Conservation (phyloP, 2,888 invertebrate species). For the Drosophila greeni region DNA sequence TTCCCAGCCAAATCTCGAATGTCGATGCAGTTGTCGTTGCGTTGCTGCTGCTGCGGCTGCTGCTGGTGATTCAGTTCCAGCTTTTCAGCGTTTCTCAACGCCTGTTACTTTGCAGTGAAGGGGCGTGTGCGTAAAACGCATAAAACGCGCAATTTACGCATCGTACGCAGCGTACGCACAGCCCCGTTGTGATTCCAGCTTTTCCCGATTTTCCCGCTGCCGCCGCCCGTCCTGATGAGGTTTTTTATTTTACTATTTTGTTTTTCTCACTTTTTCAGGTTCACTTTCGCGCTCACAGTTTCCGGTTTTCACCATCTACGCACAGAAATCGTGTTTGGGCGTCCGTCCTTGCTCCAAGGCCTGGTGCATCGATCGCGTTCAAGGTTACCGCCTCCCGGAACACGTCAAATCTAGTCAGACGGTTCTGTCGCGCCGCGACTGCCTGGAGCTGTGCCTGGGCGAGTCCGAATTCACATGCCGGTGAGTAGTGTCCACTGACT, state of each 20-base stretch:
- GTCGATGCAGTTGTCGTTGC: slow-evolving; percentile 50
- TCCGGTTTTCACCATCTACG: slow-evolving; percentile 97
- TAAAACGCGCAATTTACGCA: slow-evolving; percentile 50
- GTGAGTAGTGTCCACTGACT: slow-evolving; percentile 82
- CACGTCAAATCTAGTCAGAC: slow-evolving; percentile 88
- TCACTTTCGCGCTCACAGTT: slow-evolving; percentile 95
- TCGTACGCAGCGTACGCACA: slow-evolving; percentile 47
- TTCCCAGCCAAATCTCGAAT: slow-evolving; percentile 46
- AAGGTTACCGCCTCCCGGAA: slow-evolving; percentile 90
- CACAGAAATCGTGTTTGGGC: slow-evolving; percentile 94
- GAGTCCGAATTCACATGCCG: slow-evolving; percentile 96
- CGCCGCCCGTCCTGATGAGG: slow-evolving; percentile 16
- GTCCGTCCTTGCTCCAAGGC: slow-evolving; percentile 93
- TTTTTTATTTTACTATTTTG: slow-evolving; percentile 11
- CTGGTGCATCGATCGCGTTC: slow-evolving; percentile 96
- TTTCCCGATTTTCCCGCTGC: slow-evolving; percentile 30
- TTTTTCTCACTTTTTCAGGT: slow-evolving; percentile 81
- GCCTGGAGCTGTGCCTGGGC: slow-evolving; percentile 92
- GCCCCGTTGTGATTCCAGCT: slow-evolving; percentile 46
- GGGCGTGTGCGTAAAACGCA: slow-evolving; percentile 71
- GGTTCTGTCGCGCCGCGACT: slow-evolving; percentile 90
- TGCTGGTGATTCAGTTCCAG: slow-evolving; percentile 32
- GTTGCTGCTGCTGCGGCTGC: slow-evolving; percentile 30
- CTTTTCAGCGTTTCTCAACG: slow-evolving; percentile 65
- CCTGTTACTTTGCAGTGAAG: slow-evolving; percentile 72